Percentiles rank a stretch among this genome's conserved stretches.
These are phyloP conservation scores for Zootermopsis nevadensis DNA, from an alignment of 2,888 invertebrate species.

Conservation along the genomic window DNA sequence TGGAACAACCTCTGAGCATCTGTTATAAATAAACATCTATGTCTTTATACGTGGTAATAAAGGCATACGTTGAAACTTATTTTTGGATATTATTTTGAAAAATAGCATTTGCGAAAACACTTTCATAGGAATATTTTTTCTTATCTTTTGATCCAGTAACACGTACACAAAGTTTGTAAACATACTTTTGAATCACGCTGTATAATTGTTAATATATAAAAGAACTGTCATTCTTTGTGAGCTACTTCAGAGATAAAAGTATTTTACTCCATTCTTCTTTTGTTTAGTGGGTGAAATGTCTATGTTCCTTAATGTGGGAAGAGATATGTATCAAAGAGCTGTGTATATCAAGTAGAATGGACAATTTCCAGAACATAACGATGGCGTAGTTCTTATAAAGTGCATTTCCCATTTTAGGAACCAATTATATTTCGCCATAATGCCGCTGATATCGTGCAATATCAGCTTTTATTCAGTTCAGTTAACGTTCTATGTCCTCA, in stretches of 20 bases:
- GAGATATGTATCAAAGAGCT: background rate
- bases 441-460: background rate
- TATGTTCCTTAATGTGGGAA: background rate
- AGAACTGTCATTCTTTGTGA: background rate
- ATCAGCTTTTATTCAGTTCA: background rate
- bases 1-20: too few relatives aligned
- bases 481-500: background rate
- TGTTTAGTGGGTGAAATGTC: background rate
- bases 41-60: too few relatives aligned
- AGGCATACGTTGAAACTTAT: too few relatives aligned
- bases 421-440: slow-evolving; percentile 9
- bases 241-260: background rate
- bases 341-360: background rate
- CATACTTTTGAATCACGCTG: too few relatives aligned
- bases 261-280: background rate
- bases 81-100: too few relatives aligned
- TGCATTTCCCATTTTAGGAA: slow-evolving; percentile 2
- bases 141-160: too few relatives aligned
- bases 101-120: too few relatives aligned
- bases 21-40: too few relatives aligned
- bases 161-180: too few relatives aligned
- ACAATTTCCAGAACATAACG: background rate
- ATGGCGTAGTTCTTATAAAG: background rate
- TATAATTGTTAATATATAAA: background rate
- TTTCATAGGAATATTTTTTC: too few relatives aligned